Evolutionary conservation across 2,797 vertebrate genomes (phyloP), one percentile per base, ranked within the genome.

Genomic region (Channa striata): DNA sequence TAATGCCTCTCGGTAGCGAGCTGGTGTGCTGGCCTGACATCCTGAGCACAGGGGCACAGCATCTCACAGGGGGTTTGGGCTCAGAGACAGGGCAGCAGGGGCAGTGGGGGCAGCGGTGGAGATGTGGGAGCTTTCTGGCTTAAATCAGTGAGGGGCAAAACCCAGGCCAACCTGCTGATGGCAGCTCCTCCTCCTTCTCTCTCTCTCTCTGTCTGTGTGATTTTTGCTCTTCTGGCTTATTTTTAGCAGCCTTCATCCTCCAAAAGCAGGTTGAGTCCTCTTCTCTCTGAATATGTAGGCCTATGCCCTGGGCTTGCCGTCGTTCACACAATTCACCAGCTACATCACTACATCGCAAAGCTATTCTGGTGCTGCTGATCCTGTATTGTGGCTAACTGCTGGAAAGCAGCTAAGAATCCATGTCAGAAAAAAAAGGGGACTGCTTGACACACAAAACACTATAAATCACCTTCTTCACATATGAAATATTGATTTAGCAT

Each of bases 1-100:
- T 99, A 98, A 98, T 97, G 97, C 96, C 96, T 97, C 96, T 98
- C 96, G 95, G 96, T 96, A 93, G 94, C 93, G 90, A 96, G 96
- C 95, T 96, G 96, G 95, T 96, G 96, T 95, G 95, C 95, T 95
- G 95, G 93, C 94, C 95, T 96, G 96, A 96, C 96, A 96, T 94
- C 93, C 95, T 93, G 93, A 95, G 94, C 93, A 94, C 94, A 95
- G 95, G 95, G 95, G 94, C 94, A 94, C 90, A 92, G 84, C 90
- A 84, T 94, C 94, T 96, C 94, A 95, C 95, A 93, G 93, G 86
- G 92, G 94, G 95, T 95, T 91, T 89, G 87, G 80, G 74, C 88
- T 84, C 82, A 85, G 82, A 85, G 75, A 84, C 25, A 56, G 95
- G 95, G 95, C 95, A 95, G 95, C 93, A 93, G 93, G 93, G 95